These are phyloP conservation scores for Gorsachius goisagi DNA, from an alignment of 2,113 vertebrate species.

Conservation along the genomic window DNA sequence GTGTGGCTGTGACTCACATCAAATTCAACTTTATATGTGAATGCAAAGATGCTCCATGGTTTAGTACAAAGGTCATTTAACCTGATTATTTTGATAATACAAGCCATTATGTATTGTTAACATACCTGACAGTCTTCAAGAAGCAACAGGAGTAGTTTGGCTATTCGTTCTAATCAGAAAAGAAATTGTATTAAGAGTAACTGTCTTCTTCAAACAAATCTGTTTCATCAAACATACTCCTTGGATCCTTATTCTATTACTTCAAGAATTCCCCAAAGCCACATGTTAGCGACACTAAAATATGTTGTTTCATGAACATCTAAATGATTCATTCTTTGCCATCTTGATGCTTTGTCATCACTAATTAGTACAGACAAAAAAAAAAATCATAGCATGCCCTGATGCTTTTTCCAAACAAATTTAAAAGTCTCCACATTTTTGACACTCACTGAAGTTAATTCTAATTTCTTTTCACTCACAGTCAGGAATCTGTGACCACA, in stretches of 20 bases:
- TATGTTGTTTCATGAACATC: neutral
- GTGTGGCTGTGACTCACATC: neutral
- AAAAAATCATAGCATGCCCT: neutral
- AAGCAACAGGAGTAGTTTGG: neutral
- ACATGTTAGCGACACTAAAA: slow-evolving; percentile 27
- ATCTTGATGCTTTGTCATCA: slow-evolving; percentile 58
- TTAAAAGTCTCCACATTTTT: slow-evolving; percentile 46
- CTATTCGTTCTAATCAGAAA: neutral
- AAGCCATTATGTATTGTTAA: neutral
- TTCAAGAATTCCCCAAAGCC: slow-evolving; percentile 31
- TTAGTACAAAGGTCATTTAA: neutral
- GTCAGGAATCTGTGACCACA: slow-evolving; percentile 56
- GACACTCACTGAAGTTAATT: slow-evolving; percentile 44
- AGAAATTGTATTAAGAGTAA: neutral
- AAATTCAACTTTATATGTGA: neutral
- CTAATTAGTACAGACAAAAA: slow-evolving; percentile 39
- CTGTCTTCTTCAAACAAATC: neutral
- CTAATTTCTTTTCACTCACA: slow-evolving; percentile 46
- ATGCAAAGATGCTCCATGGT: neutral
- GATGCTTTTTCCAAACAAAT: slow-evolving; percentile 46
- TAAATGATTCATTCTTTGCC: slow-evolving; percentile 53
- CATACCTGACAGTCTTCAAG: neutral
- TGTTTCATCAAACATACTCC: slow-evolving; percentile 8
- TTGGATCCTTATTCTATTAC: neutral
- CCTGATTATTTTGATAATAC: neutral